These are phyloP conservation scores for Ctenosaura bakeri DNA, from an alignment of 2,797 vertebrate species.

Conservation along the genomic window DNA sequence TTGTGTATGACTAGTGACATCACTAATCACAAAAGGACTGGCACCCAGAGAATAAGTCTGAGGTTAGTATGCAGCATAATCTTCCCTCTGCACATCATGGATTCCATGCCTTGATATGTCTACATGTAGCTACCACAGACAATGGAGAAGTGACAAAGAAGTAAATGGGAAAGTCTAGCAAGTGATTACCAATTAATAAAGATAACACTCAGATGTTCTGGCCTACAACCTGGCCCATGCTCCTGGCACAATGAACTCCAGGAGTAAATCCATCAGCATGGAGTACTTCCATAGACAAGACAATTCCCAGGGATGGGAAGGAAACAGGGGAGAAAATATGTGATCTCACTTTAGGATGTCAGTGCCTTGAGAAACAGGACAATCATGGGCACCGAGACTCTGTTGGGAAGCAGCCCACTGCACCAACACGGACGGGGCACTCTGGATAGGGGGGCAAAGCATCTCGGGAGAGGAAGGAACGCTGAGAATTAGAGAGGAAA, in stretches of 20 bases:
- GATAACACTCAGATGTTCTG: slow-evolving; percentile 42
- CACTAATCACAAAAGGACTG: too few species aligned
- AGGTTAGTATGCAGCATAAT: too few species aligned
- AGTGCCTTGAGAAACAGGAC: slow-evolving; percentile 77
- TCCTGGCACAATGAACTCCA: slow-evolving; percentile 51
- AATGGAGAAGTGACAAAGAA: not conserved
- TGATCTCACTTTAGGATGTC: slow-evolving; percentile 80
- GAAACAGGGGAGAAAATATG: slow-evolving; percentile 70
- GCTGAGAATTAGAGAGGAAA: slow-evolving; percentile 79
- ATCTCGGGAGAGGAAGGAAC: slow-evolving; percentile 78
- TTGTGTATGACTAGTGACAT: not conserved
- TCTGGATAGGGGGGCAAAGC: slow-evolving; percentile 78
- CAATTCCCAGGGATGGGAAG: slow-evolving; percentile 69
- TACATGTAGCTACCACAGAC: not conserved
- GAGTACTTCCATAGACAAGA: slow-evolving; percentile 55
- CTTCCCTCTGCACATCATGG: not conserved
- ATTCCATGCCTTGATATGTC: not conserved
- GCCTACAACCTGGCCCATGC: slow-evolving; percentile 20
- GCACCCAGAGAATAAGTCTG: not conserved
- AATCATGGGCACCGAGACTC: slow-evolving; percentile 76
- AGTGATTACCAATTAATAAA: not conserved
- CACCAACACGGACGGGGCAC: slow-evolving; percentile 71
- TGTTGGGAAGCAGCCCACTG: slow-evolving; percentile 78
- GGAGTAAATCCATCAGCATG: slow-evolving; percentile 49
- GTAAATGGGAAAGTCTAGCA: not conserved